These are phyloP conservation scores for Sminthurides bifidus DNA, from an alignment of 1,140 invertebrate genomes.

Conservation along the genomic window DNA sequence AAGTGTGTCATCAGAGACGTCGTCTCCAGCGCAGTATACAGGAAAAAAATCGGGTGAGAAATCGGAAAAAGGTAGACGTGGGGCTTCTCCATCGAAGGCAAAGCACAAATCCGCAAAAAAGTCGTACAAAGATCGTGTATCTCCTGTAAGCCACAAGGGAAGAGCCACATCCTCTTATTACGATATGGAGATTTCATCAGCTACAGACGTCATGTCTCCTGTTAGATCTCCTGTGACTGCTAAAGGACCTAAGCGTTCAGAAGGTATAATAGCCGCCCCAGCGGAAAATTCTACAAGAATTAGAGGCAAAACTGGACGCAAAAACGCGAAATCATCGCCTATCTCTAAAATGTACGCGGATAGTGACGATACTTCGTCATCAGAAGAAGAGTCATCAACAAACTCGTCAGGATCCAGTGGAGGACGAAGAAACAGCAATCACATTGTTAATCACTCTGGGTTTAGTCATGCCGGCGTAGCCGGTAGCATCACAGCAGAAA, in stretches of 20 bases:
- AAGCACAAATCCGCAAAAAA: neutral
- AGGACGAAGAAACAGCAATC: slow-evolving; percentile 3
- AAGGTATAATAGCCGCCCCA: neutral
- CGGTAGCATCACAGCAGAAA: slow-evolving; percentile 31
- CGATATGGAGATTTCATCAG: neutral
- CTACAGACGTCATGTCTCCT: slow-evolving; percentile 2
- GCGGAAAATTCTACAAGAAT: neutral
- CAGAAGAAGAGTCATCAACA: slow-evolving; percentile 6
- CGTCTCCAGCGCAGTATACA: neutral
- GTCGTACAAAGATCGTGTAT: slow-evolving; percentile 4
- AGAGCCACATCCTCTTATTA: neutral
- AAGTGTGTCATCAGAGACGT: slow-evolving; percentile 3
- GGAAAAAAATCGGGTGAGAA: neutral
- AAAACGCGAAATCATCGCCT: no score
- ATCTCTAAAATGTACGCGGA: no score
- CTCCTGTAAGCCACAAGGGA: neutral
- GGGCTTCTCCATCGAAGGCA: neutral
- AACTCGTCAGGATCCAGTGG: neutral
- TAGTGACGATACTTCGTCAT: neutral
- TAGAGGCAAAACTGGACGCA: no score
- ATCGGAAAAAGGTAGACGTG: no score
- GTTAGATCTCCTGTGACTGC: neutral
- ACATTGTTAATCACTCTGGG: neutral
- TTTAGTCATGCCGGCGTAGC: slow-evolving; percentile 26
- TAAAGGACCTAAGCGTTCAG: neutral